phyloP scores from a whole-genome alignment of 2,113 vertebrate species.

The Xenus cinereus region DNA sequence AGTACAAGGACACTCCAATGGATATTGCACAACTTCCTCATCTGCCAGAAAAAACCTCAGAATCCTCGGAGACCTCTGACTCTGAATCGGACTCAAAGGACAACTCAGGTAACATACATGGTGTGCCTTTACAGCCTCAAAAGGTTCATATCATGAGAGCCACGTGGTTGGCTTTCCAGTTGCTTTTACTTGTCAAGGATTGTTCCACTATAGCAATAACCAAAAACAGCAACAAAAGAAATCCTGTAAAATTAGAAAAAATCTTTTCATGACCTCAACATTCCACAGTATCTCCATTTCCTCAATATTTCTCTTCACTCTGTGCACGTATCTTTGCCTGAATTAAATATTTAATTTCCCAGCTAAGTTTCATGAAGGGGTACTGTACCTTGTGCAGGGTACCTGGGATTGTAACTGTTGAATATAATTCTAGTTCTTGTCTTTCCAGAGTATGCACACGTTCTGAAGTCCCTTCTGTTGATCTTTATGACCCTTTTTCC shows the following conservation, averaged over 20 bases:
- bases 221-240: not conserved
- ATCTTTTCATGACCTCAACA: not conserved
- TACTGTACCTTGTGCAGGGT: not conserved
- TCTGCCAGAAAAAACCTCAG: slow-evolving; percentile 92
- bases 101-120: slow-evolving; percentile 86
- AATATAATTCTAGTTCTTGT: not conserved
- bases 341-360: not conserved
- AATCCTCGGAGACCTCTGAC: slow-evolving; percentile 96
- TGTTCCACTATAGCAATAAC: not conserved
- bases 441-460: not conserved
- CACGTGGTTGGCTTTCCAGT: not conserved
- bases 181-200: not conserved
- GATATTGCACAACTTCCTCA: slow-evolving; percentile 96
- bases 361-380: not conserved
- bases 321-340: not conserved
- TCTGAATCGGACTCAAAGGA: slow-evolving; percentile 98
- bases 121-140: not conserved
- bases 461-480: not conserved
- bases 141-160: not conserved
- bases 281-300: not conserved
- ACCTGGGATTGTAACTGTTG: not conserved
- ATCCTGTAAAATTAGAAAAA: not conserved
- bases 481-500: not conserved
- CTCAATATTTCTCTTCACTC: not conserved
- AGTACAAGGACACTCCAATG: slow-evolving; percentile 97